Evolutionary conservation across 2,113 vertebrate genomes (phyloP).

Genomic region (Crotalus helleri): DNA sequence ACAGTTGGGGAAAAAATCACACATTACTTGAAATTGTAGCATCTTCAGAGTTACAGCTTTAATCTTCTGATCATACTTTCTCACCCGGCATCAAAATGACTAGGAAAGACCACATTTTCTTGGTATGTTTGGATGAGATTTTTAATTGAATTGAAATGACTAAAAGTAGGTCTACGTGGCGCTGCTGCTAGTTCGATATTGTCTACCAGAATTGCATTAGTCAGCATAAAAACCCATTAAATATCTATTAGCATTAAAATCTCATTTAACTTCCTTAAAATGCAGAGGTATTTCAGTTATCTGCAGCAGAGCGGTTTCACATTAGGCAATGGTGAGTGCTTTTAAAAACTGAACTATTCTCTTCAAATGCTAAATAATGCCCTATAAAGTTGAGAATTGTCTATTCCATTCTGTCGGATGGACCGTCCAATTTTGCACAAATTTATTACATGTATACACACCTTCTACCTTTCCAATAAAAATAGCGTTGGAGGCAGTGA

Average conservation of each 20-base stretch:
- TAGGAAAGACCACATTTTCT: not conserved
- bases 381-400: not conserved
- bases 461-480: not conserved
- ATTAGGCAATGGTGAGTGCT: not conserved
- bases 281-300: conserved; percentile 32
- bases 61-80: not conserved
- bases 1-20: not conserved
- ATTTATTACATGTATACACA: not conserved
- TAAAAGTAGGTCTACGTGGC: conserved; percentile 9
- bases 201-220: conserved; percentile 13
- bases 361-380: conserved; percentile 20
- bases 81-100: not conserved
- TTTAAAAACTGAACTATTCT: not conserved
- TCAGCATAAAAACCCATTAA: conserved; percentile 36
- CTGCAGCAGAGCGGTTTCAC: conserved; percentile 31
- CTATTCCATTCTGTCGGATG: not conserved
- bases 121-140: not conserved
- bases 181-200: not conserved
- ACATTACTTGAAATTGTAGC: not conserved
- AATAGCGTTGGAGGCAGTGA: not conserved
- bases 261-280: conserved; percentile 32
- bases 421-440: not conserved
- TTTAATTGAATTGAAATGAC: conserved; percentile 9
- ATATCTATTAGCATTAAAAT: conserved; percentile 45
- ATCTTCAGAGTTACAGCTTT: not conserved